Evolutionary conservation across 2,888 invertebrate genomes (phyloP).

Genomic region (Sarcophaga carnaria): DNA sequence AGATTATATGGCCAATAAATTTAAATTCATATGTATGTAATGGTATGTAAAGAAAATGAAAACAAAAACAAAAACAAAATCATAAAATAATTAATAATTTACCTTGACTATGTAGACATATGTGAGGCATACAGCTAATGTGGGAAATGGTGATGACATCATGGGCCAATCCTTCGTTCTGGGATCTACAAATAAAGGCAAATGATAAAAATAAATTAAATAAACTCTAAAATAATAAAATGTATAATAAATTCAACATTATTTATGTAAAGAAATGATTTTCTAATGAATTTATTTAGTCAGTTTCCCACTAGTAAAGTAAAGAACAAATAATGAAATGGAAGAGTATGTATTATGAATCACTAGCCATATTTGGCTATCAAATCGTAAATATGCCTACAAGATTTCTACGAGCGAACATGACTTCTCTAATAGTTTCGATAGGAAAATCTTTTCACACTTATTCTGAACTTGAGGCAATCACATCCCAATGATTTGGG

Average conservation of each 20-base stretch:
- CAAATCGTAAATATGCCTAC: no score
- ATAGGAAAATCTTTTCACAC: no score
- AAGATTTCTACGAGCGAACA: no score
- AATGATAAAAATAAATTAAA: constrained; percentile 32
- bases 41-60: not conserved
- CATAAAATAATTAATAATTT: constrained; percentile 73
- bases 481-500: no score
- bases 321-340: no score
- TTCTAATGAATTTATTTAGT: no score
- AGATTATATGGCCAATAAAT: not conserved
- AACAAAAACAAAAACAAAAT: not conserved
- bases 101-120: constrained; percentile 96
- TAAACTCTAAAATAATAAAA: not conserved
- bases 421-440: no score
- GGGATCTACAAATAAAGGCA: constrained; percentile 84
- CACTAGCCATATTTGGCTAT: no score
- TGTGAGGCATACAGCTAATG: constrained; percentile 92
- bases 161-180: constrained; percentile 95
- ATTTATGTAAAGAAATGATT: not conserved
- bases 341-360: no score
- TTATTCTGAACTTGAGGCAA: no score
- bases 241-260: not conserved
- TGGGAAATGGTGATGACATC: constrained; percentile 97
- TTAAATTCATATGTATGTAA: not conserved
- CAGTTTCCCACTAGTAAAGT: no score